Base-by-base conservation (phyloP, 2,113 vertebrate species). In the Xyliphius kryptos region DNA sequence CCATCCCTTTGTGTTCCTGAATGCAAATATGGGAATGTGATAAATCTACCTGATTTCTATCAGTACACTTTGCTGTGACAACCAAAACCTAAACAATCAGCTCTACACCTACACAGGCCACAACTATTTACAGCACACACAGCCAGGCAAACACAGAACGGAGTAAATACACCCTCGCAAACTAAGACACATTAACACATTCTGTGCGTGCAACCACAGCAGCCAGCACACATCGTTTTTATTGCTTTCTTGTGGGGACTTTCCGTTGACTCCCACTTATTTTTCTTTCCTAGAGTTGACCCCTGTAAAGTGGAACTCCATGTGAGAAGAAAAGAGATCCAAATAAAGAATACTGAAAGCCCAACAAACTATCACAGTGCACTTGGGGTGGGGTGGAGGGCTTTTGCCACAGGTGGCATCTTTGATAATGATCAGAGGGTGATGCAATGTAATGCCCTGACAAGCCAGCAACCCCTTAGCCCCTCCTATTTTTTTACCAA, bases 41-140 rank as follows among this genome's bases (percentile, higher is more conserved):
- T 87, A 85, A 86, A 86, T 85, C 83, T 75, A 80, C 79, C 74
- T 61, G 85, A 88, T 87, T 87, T 79, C 80, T 87, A 87, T 87
- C 85, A 77, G 64, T 76, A 78, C 81, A 74, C 81, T 84, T 84
- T 86, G 84, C 83, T 86, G 85, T 85, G 83, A 83, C 69, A 83
- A 87, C 84, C 69, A 40, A 83, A 81, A 79, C 70, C 80, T 75
- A 86, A 87, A 86, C 83, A 82, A 80, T 56, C 70, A 81, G 84
- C 82, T 83, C 78, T 48, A 71, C 82, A 86, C 84, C 80, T 80
- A 83, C 80, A 80, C 72, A 80, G 79, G 62, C 78, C 79, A 70
- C 65, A 73, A 67, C 80, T 83, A 83, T 85, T 85, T 85, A 85
- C 78, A 82, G 78, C 81, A 72, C 53, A 32, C 26, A 69, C 72